Evolutionary conservation across 2,113 vertebrate genomes (phyloP), one percentile per base, ranked within the genome.

Genomic region (Apteryx owenii): DNA sequence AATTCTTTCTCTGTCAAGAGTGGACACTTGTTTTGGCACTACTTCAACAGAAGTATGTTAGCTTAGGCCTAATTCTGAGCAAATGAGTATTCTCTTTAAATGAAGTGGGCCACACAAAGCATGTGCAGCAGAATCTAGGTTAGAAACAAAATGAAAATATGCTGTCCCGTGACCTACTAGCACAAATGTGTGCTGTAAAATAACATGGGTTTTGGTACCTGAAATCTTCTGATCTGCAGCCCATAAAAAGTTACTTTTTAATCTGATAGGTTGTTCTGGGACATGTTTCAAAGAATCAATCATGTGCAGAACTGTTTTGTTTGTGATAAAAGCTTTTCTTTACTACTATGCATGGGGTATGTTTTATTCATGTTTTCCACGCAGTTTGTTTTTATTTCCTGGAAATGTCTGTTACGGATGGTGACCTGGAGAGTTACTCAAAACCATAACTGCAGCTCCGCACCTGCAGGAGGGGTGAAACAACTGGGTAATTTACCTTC

Each of bases 331-430:
- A 48, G 16, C 16, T 85, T 65, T 91, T 53, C 46, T 90, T 89
- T 71, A 68, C 48, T 93, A 62, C 92, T 51, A 28, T 69, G 65
- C 8, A 21, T 0, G 0, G 26, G 20, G 1, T 44, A 85, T 90
- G 72, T 81, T 96, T 95, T 92, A 95, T 93, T 96, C 88, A 83
- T 83, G 50, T 61, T 93, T 94, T 93, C 85, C 72, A 50, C 44
- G 3, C 10, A 13, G 21, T 10, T 84, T 22, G 0, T 3, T 75
- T 90, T 40, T 71, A 8, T 73, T 88, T 42, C 68, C 72, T 90
- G 64, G 64, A 40, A 86, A 33, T 54, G 50, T 12, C 42, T 90
- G 79, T 33, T 56, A 7, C 56, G 42, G 4, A 2, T 7, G 25
- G 62, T 97, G 82, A 62, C 46, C 62, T 2, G 1, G 42, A 77